Conservation (phyloP, 2,888 invertebrate genomes). For the Coelopa pilipes region DNA sequence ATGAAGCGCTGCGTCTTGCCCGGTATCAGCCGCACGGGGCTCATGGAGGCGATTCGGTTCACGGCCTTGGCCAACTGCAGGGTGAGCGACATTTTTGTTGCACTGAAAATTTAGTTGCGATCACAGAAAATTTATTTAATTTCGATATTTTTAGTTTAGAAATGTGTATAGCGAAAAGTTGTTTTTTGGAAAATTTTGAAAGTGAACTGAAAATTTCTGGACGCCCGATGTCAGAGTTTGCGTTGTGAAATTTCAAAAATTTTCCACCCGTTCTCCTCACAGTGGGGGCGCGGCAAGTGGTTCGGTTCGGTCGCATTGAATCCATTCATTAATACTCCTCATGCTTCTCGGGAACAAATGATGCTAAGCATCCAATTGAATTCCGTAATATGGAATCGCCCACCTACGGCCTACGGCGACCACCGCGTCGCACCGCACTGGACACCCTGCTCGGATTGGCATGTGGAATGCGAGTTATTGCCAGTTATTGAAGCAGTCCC, state of each 20-base stretch:
- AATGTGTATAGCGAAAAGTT: neutral
- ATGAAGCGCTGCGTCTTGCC: neutral
- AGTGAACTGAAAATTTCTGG: slow-evolving; percentile 12
- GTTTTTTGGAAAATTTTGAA: neutral
- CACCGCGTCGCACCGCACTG: too few species aligned
- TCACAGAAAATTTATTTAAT: neutral
- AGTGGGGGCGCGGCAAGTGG: neutral
- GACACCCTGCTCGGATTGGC: too few species aligned
- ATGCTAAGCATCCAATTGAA: too few species aligned
- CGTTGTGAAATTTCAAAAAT: slow-evolving; percentile 11
- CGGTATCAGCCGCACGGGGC: neutral
- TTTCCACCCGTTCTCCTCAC: neutral
- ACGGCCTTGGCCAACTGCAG: neutral
- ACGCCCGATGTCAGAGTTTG: neutral
- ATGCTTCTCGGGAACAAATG: too few species aligned
- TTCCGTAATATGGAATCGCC: too few species aligned
- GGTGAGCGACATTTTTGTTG: slow-evolving; percentile 13
- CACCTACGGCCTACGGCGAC: too few species aligned
- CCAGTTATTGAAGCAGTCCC: too few species aligned
- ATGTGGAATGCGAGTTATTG: too few species aligned
- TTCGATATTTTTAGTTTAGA: slow-evolving; percentile 4
- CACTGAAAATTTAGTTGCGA: neutral
- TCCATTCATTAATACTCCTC: too few species aligned
- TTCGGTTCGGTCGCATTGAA: neutral
- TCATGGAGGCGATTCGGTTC: neutral